Evolutionary conservation across 1,140 invertebrate species (phyloP).

Genomic region (Meloidogyne floridensis): DNA sequence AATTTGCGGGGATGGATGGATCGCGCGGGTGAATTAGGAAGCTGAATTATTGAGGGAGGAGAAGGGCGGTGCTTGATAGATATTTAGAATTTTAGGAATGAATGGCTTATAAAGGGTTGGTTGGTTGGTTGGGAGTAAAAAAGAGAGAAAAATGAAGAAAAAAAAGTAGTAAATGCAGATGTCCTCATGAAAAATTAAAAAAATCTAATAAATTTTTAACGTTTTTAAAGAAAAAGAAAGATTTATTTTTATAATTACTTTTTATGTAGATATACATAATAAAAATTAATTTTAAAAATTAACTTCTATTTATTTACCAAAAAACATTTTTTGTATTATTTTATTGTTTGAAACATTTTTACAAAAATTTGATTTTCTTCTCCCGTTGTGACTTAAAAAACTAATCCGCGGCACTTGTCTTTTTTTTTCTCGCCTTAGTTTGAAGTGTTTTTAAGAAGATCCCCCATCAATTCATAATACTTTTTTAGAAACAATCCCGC

Average conservation of each 20-base stretch:
- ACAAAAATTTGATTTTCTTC: not conserved
- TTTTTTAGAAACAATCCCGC: not conserved
- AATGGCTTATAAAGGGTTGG: not conserved
- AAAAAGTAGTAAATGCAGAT: constrained; percentile 6
- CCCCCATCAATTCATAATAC: not conserved
- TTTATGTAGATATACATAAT: too few species aligned
- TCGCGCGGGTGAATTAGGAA: constrained; percentile 10
- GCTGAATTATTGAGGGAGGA: constrained; percentile 5
- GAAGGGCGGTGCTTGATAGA: constrained; percentile 2
- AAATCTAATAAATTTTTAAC: not conserved
- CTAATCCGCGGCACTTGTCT: not conserved
- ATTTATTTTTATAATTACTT: not conserved
- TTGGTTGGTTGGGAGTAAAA: not conserved
- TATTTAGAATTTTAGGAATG: not conserved
- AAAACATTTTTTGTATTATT: too few species aligned
- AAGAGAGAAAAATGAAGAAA: too few species aligned
- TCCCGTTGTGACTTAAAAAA: not conserved
- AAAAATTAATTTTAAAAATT: too few species aligned
- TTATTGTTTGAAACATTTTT: too few species aligned
- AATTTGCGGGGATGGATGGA: constrained; percentile 9
- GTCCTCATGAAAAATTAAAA: not conserved
- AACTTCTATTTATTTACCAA: too few species aligned
- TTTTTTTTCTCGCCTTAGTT: not conserved
- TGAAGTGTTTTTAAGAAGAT: constrained; percentile 4
- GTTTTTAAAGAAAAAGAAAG: not conserved